phyloP scores from a whole-genome alignment of 2,797 vertebrate genomes.

The Denticeps clupeoides region DNA sequence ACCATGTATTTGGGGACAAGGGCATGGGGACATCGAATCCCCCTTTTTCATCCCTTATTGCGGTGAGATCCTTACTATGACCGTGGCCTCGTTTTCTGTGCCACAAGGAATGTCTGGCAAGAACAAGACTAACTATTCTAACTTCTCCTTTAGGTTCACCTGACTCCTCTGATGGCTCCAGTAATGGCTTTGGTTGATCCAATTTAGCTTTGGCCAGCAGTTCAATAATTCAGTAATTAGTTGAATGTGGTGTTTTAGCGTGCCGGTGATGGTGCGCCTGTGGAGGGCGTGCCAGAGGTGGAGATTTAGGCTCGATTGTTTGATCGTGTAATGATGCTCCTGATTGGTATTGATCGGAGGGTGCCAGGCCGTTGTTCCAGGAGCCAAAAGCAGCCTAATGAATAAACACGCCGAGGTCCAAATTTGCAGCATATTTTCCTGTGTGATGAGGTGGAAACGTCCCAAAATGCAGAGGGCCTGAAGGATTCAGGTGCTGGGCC shows the following conservation, averaged over 20 bases:
- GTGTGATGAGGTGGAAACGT: slow-evolving; percentile 29
- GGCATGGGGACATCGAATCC: no score
- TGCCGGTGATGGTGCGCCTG: slow-evolving; percentile 1
- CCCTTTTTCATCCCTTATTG: no score
- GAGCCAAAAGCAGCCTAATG: slow-evolving; percentile 5
- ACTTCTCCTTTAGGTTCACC: no score
- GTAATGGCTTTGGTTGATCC: slow-evolving; percentile 29
- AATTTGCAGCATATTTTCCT: slow-evolving; percentile 18
- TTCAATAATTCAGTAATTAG: slow-evolving; percentile 19
- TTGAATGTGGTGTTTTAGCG: slow-evolving; percentile 10
- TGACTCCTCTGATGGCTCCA: slow-evolving; percentile 23
- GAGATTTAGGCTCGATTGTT: slow-evolving; percentile 6
- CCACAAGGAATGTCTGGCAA: no score
- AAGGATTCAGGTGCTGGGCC: slow-evolving; percentile 8
- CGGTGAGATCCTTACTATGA: no score
- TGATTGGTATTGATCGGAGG: slow-evolving; percentile 25
- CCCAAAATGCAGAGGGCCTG: slow-evolving; percentile 9
- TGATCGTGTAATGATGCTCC: slow-evolving; percentile 11
- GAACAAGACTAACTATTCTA: no score
- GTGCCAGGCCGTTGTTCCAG: no score
- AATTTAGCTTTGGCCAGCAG: slow-evolving; percentile 25
- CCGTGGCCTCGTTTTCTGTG: no score
- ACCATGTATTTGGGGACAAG: no score
- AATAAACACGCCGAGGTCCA: slow-evolving; percentile 19
- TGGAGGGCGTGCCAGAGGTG: neutral